phyloP scores from a whole-genome alignment of 2,888 invertebrate genomes.

The Papilio elwesi region DNA sequence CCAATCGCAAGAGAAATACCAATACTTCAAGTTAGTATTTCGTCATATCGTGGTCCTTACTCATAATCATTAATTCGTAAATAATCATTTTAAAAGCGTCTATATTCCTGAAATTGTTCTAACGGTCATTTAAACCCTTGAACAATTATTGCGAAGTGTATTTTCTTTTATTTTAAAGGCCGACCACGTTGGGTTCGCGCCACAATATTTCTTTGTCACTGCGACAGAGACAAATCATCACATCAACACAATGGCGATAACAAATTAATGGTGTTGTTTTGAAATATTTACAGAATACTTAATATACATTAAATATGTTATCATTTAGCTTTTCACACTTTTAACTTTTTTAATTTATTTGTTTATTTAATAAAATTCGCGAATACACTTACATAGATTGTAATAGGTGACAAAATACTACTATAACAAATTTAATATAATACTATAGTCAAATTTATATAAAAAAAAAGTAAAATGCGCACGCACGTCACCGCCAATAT shows the following conservation, averaged over 20 bases:
- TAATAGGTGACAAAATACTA: too few relatives aligned
- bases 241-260: conserved; percentile 9
- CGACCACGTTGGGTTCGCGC: background rate
- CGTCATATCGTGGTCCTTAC: too few relatives aligned
- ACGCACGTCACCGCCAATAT: too few relatives aligned
- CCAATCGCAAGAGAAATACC: too few relatives aligned
- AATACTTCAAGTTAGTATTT: too few relatives aligned
- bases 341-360: too few relatives aligned
- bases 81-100: background rate
- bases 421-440: too few relatives aligned
- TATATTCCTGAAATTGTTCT: background rate
- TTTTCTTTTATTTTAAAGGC: conserved; percentile 17
- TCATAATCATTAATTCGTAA: too few relatives aligned
- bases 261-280: conserved; percentile 18
- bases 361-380: too few relatives aligned
- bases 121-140: conserved; percentile 9
- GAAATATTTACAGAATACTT: conserved; percentile 4
- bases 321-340: background rate
- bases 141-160: background rate
- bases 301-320: conserved; percentile 14
- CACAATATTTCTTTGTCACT: conserved; percentile 22
- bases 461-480: too few relatives aligned
- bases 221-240: conserved; percentile 30
- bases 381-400: too few relatives aligned
- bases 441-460: too few relatives aligned